These are phyloP conservation scores for Microcebus ravelobensis DNA, from an alignment of 2,113 vertebrate species.

Conservation along the genomic window DNA sequence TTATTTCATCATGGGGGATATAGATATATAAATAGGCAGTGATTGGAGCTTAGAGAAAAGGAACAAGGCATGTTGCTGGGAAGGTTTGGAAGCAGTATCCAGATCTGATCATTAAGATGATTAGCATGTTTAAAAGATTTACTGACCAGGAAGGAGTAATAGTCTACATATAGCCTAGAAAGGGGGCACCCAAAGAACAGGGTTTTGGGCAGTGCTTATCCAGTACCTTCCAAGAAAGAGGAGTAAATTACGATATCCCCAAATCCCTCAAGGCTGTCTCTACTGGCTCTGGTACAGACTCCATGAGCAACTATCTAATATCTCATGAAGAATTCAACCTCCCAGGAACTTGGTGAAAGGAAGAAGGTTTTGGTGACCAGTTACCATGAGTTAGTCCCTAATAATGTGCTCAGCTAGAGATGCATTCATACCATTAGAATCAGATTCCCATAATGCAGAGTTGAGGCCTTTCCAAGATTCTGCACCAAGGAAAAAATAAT, in stretches of 20 bases:
- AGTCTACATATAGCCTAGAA: not conserved
- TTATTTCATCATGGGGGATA: not conserved
- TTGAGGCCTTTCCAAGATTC: not conserved
- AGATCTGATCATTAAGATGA: not conserved
- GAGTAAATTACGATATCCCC: not conserved
- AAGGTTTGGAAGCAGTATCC: constrained; percentile 23
- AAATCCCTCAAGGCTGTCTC: not conserved
- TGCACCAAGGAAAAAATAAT: not conserved
- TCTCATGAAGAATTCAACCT: not conserved
- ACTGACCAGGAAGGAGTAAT: not conserved
- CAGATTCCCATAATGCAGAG: not conserved
- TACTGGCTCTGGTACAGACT: not conserved
- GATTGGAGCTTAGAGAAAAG: not conserved
- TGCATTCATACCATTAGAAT: not conserved
- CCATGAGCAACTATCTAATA: not conserved
- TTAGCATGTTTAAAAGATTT: not conserved
- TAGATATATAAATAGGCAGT: not conserved
- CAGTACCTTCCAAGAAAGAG: not conserved
- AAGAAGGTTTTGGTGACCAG: not conserved
- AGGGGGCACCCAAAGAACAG: not conserved
- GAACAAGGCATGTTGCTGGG: not conserved
- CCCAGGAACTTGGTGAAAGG: not conserved
- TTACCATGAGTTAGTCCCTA: not conserved
- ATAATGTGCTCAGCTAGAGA: not conserved
- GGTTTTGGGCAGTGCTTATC: not conserved